Evolutionary conservation across 2,888 invertebrate genomes (phyloP).

Genomic region (Philonicus albiceps): DNA sequence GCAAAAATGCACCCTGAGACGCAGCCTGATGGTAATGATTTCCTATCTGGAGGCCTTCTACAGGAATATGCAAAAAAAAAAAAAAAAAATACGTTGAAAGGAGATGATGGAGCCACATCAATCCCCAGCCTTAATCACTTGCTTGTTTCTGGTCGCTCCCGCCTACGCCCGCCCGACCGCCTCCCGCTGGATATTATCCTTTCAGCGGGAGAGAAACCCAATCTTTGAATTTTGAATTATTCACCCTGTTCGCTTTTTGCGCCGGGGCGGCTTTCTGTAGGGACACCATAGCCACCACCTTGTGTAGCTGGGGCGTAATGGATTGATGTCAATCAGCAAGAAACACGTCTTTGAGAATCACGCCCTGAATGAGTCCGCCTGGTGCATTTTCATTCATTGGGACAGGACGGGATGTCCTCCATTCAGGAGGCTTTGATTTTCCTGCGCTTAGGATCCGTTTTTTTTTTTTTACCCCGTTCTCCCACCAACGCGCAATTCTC

Average conservation of each 20-base stretch:
- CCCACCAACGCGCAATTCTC: background rate
- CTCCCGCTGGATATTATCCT: conserved; percentile 21
- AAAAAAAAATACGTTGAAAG: background rate
- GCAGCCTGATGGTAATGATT: conserved; percentile 40
- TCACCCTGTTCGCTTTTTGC: conserved; percentile 7
- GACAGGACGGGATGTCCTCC: background rate
- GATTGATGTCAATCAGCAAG: conserved; percentile 36
- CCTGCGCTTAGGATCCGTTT: background rate
- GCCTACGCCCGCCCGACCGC: background rate
- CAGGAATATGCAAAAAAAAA: background rate
- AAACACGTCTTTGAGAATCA: background rate
- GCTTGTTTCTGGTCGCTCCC: conserved; percentile 31
- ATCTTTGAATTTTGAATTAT: conserved; percentile 37
- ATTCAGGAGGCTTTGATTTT: background rate
- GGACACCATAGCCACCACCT: background rate
- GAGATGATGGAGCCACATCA: conserved; percentile 32
- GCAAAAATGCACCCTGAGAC: conserved; percentile 2
- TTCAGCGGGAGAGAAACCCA: conserved; percentile 25
- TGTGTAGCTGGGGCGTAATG: conserved; percentile 16
- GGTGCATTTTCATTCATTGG: background rate
- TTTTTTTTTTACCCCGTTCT: background rate
- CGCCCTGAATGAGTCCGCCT: background rate
- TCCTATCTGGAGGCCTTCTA: conserved; percentile 40
- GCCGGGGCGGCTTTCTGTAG: background rate
- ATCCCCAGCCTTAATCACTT: conserved; percentile 37